Evolutionary conservation across 2,797 vertebrate genomes (phyloP).

Genomic region (Cynopterus sphinx): DNA sequence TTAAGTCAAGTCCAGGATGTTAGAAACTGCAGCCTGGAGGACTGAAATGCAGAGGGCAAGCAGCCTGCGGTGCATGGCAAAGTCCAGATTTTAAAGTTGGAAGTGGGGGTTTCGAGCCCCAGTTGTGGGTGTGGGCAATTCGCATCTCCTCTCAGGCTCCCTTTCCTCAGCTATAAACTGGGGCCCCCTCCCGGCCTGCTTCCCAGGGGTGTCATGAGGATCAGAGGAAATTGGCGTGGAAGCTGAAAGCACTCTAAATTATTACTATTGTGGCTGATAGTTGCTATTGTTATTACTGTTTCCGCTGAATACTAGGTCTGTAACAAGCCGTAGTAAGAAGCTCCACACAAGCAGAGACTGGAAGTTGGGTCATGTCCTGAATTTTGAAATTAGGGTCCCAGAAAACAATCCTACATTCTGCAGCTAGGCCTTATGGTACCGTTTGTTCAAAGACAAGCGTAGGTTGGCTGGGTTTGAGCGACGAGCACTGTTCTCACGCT

Average conservation of each 20-base stretch:
- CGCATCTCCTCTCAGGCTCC: neutral
- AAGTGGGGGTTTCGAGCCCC: neutral
- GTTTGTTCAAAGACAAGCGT: neutral
- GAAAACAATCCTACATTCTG: neutral
- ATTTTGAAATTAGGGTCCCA: neutral
- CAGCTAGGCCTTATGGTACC: neutral
- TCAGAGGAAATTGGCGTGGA: too few species aligned
- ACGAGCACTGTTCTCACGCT: neutral
- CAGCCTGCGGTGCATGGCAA: too few species aligned
- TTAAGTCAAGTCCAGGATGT: neutral
- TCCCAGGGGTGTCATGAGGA: neutral
- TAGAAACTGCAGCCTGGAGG: neutral
- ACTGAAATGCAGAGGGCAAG: neutral
- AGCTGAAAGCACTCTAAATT: neutral
- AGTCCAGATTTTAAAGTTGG: too few species aligned
- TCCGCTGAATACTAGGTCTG: neutral
- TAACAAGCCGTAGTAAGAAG: neutral
- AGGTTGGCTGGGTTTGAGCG: neutral
- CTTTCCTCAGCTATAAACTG: neutral
- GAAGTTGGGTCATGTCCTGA: neutral
- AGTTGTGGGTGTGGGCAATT: rapidly evolving
- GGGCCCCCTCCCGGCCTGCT: neutral
- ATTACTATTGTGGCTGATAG: neutral
- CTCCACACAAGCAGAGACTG: neutral
- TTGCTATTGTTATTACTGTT: neutral